Evolutionary conservation across 2,113 vertebrate genomes (phyloP), one percentile per base, ranked within the genome.

Genomic region (Pedetes capensis): DNA sequence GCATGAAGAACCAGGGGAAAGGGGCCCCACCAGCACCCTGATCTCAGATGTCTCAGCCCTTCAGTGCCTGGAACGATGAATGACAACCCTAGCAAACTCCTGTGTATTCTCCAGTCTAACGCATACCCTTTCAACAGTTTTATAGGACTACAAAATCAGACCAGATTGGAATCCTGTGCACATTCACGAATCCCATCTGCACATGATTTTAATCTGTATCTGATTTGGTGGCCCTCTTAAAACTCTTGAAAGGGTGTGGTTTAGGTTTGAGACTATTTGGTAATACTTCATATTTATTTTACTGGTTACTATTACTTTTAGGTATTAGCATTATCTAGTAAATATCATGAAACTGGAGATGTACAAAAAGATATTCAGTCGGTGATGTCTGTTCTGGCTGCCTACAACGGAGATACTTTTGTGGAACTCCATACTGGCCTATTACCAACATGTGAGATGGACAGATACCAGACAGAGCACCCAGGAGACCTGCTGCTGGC

Each of bases 391-490:
- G 29, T 16, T 34, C 3, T 2, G 59, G 22, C 3, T n/a, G 6
- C 66, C 32, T 32, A 39, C 11, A 25, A n/a, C 6, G 64, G 34
- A 25, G 6, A 6, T 12, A 27, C 18, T 37, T 55, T 51, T 9
- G 16, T 2, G 20, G 37, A 51, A 23, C 49, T 20, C 63, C 7
- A 6, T 4, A 20, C 10, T 61, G 25, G 44, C 17, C 37, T 12
- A 8, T 34, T 9, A 42, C 25, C 16, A 25, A 0, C 7, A 34
- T 23, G 5, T 49, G 18, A 16, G 7, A 14, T 6, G 1, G 69
- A 61, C 42, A 29, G 61, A 25, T 6, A 59, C 13, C 32, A 42
- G 34, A 10, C 29, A 88, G 61, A n/a, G 29, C 16, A 61, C 37
- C 6, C 9, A 34, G 49, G 34, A 68, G 12, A 74, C 34, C 20